Base-by-base conservation (phyloP, 2,797 vertebrate species). In the Gymnodraco acuticeps region DNA sequence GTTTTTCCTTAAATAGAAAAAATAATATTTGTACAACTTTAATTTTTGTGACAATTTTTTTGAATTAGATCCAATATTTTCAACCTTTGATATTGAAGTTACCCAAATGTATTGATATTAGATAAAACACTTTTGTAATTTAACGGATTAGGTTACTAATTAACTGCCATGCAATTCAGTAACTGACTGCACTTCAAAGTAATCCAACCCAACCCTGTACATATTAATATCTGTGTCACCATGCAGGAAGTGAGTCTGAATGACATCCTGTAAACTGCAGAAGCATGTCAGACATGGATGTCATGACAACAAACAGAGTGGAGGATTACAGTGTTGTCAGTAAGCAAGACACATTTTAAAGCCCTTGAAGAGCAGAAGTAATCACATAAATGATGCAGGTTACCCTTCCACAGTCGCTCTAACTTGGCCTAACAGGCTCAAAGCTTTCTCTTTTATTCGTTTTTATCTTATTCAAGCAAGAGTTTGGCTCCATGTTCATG, bases 291-390 rank as follows among this genome's bases (percentile, higher is more conserved):
- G 64, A 79, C 60, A 73, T 74, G 76, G 74, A 84, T 78, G 85
- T 80, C 74, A 75, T 71, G 75, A 90, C 77, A 81, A 85, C 86
- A 92, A 89, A 89, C 85, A 86, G 58, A 51, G 64, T 31, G 48
- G 67, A 67, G 80, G 85, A 92, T 90, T 89, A 81, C 38, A 74
- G 73, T 84, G 86, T 86, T 89, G 85, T 84, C 83, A 78, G 82
- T 85, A 78, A 87, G 82, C 76, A 84, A 75, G 72, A 58, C 52
- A 4, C 75, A 75, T 82, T 87, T 88, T 81, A 77, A 84, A 83
- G 55, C 19, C 66, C 2, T 20, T 82, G 78, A 83, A 60, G 64
- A 85, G 81, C 76, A 85, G 78, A 82, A 84, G 84, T 87, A 84
- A 85, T 87, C 85, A 64, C 75, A 81, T 83, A 80, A 89, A 82